Base-by-base conservation (phyloP, 2,888 invertebrate species). In the Cheilosia pagana region DNA sequence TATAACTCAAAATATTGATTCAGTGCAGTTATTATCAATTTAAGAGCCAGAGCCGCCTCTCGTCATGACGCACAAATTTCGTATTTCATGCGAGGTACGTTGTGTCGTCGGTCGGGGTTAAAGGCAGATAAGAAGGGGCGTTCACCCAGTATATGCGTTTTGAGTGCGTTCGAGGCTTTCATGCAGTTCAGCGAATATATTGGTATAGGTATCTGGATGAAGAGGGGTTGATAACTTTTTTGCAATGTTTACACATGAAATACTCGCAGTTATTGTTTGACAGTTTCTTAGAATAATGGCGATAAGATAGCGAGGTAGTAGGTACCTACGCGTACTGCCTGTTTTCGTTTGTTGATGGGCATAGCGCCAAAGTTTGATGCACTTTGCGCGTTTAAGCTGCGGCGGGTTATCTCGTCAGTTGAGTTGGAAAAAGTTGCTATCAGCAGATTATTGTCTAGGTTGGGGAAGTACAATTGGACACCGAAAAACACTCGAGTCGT, bases 1-100 rank as follows among this genome's bases (percentile, higher is more conserved):
- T 0, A 28, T 57, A 48, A 57, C 39, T 78, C 59, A 52, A 78
- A 78, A 78, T 78, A 78, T 78, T 78, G 78, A 78, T 63, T 78
- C 68, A 71, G 50, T 35, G 25, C 23, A 57, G 63, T 35, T 45
- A 76, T 59, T 65, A 67, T 59, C 63, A 62, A 72, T 74, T 63
- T 31, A 16, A 59, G 70, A 63, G 68, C 39, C 39, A 35, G 35
- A 23, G 57, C 28, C 28, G 53, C 21, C 28, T 23, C 45, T 23
- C 45, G 23, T 6, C 1, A 67, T 75, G 65, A 59, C 76, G 67
- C 59, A 76, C 59, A 35, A 62, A 62, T 63, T 60, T 62, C 16
- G 23, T 39, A 23, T 70, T 8, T n/a, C n/a, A 8, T 19, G 19
- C n/a, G 21, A 14, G 16, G 14, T 43, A 28, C 62, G 43, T 19